Conservation (phyloP, 2,113 vertebrate species). For the mouse (Mus musculus) region DNA sequence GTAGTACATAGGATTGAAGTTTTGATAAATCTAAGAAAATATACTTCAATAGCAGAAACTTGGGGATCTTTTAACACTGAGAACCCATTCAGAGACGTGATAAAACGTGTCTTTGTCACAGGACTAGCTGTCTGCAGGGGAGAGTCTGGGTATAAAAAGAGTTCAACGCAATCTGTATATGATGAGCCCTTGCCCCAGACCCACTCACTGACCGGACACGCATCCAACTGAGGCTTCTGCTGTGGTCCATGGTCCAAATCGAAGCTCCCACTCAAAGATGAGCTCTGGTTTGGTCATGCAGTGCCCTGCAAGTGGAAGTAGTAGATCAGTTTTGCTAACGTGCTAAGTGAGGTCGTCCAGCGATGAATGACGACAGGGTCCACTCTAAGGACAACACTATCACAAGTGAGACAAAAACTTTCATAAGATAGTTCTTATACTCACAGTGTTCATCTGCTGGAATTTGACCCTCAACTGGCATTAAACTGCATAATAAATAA, state of each 20-base stretch:
- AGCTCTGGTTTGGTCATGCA: neutral
- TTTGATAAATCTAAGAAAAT: neutral
- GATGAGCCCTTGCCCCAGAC: neutral
- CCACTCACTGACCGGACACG: neutral
- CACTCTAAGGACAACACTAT: too few species aligned
- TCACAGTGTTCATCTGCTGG: neutral
- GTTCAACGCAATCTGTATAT: neutral
- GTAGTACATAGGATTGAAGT: neutral
- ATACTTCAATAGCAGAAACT: neutral
- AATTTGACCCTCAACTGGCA: neutral
- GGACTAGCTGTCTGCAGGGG: neutral
- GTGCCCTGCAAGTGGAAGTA: neutral
- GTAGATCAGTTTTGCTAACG: neutral
- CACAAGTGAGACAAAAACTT: neutral
- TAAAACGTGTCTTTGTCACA: neutral
- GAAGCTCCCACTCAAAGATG: neutral
- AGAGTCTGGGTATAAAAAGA: neutral
- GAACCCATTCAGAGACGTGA: neutral
- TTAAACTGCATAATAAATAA: neutral
- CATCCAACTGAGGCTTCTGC: neutral
- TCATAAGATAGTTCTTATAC: neutral
- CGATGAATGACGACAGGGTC: too few species aligned
- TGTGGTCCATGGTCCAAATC: neutral
- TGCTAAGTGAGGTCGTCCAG: neutral
- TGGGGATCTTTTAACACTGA: too few species aligned